A percentile compares a stretch with the other conserved stretches of the same genome.
phyloP scores from a whole-genome alignment of 2,113 vertebrate species.

The Heptranchias perlo region DNA sequence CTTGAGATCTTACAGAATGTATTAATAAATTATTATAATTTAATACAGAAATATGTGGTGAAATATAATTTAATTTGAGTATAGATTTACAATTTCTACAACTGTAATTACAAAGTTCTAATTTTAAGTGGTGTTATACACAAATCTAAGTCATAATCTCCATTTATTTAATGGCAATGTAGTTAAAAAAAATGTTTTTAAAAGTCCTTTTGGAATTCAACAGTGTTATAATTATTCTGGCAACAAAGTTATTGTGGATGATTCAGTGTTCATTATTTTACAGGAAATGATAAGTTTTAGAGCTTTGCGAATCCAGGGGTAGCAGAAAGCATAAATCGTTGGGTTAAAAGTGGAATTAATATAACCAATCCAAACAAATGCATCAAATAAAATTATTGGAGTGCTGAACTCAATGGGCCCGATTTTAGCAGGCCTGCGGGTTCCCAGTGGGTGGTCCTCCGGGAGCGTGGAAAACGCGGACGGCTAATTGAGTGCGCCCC shows the following conservation, averaged over 20 bases:
- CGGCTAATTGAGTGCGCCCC: too few species aligned
- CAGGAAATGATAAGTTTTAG: conserved; percentile 43
- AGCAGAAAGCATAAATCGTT: conserved; percentile 47
- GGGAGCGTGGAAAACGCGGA: too few species aligned
- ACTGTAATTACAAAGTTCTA: conserved; percentile 49
- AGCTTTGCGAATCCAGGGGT: conserved; percentile 45
- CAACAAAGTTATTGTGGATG: conserved; percentile 40
- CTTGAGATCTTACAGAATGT: too few species aligned
- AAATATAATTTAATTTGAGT: not conserved
- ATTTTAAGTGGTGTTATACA: conserved; percentile 38
- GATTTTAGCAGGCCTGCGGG: too few species aligned
- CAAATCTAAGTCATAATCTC: conserved; percentile 45
- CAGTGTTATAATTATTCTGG: conserved; percentile 48
- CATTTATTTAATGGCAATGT: conserved; percentile 49
- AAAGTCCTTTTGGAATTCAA: conserved; percentile 54
- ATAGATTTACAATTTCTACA: conserved; percentile 2
- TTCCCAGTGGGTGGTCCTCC: too few species aligned
- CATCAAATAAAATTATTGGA: conserved; percentile 47
- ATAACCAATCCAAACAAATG: conserved; percentile 54
- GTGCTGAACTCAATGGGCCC: conserved; percentile 49
- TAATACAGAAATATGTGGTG: not conserved
- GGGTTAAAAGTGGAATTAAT: conserved; percentile 53
- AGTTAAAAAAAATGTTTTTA: too few species aligned
- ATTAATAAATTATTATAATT: too few species aligned
- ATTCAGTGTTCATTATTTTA: conserved; percentile 40